These are phyloP conservation scores for Phanerotoma sp. DNA, from an alignment of 2,888 invertebrate species.

Conservation along the genomic window DNA sequence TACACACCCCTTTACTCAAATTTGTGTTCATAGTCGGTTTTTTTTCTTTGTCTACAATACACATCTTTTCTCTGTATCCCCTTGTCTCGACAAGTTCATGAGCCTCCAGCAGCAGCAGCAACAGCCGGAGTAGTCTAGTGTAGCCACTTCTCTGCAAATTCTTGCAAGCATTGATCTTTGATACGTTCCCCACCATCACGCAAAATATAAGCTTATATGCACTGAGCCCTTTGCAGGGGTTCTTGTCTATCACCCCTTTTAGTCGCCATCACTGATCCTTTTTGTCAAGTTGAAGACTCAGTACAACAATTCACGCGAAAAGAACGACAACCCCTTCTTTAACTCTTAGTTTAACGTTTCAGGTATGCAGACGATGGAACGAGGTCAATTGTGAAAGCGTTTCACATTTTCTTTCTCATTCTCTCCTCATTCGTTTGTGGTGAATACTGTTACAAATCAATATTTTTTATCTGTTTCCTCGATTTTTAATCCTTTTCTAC, in stretches of 20 bases:
- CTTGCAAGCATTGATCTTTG: slow-evolving; percentile 26
- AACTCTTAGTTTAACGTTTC: slow-evolving; percentile 1
- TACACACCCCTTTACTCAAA: slow-evolving; percentile 47
- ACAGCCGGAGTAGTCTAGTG: slow-evolving; percentile 13
- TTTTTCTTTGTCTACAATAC: slow-evolving; percentile 7
- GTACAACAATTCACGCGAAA: slow-evolving; percentile 20
- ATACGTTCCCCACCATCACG: slow-evolving; percentile 23
- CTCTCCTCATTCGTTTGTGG: too few relatives aligned
- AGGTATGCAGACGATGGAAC: slow-evolving; percentile 38
- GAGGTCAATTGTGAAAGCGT: slow-evolving; percentile 48
- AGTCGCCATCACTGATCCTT: slow-evolving; percentile 19
- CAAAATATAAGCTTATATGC: too few relatives aligned
- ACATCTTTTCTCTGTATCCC: slow-evolving; percentile 1
- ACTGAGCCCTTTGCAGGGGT: slow-evolving; percentile 13
- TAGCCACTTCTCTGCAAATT: slow-evolving; percentile 26
- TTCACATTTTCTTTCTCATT: slow-evolving; percentile 13
- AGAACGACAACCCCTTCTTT: slow-evolving; percentile 12
- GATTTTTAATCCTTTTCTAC: background rate
- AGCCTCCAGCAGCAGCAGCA: slow-evolving; percentile 4
- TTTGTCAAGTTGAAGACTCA: slow-evolving; percentile 26
- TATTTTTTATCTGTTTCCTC: slow-evolving; percentile 5
- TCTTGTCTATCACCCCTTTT: slow-evolving; percentile 25
- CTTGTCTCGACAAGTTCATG: slow-evolving; percentile 10
- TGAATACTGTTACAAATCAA: too few relatives aligned
- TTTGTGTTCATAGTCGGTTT: slow-evolving; percentile 20